Base-by-base conservation (phyloP, 2,113 vertebrate species). In the Cercocebus atys region DNA sequence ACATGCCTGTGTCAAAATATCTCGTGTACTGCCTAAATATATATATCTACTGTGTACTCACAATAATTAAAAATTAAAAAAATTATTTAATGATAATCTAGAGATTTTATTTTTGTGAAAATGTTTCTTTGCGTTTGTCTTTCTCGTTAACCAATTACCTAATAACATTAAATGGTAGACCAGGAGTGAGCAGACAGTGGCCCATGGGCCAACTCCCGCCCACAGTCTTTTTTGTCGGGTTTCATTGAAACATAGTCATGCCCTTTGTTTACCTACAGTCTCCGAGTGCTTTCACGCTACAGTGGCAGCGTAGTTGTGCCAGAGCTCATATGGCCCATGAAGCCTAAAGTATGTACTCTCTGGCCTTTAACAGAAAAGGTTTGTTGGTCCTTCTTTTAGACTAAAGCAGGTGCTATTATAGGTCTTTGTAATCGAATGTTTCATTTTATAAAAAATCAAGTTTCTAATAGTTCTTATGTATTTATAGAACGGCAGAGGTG, bases 401-500 rank as follows among this genome's bases (percentile, higher is more conserved):
- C 61, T 55, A 70, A 72, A 75, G 52, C 43, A 86, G 61, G 4
- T 88, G 5, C 32, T 93, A 3, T 52, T 61, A 3, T 32, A 23
- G 5, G 43, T 61, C n/a, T 47, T 52, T 64, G 23, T 66, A 72
- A 11, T 68, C 45, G 8, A 27, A 27, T 88, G 17, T 82, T 96
- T 88, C 66, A 20, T 96, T 80, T 93, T 75, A 43, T 88, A 55
- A 97, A 84, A 70, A 30, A n/a, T 45, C 18, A 88, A 88, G 52
- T 57, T 4, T 50, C 0, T 52, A 4, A 82, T 72, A 30, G 47
- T 50, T 30, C 55, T 0, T 50, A 0, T 82, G 20, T 95, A 73
- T 94, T 97, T 98, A 59, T 96, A 99, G 99, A 99, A 93, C 99
- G 99, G 8, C 99, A 99, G 93, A 98, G 98, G 3, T 99, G 99